These are phyloP conservation scores for Rhagium mordax DNA, from an alignment of 2,888 invertebrate species.

Conservation along the genomic window DNA sequence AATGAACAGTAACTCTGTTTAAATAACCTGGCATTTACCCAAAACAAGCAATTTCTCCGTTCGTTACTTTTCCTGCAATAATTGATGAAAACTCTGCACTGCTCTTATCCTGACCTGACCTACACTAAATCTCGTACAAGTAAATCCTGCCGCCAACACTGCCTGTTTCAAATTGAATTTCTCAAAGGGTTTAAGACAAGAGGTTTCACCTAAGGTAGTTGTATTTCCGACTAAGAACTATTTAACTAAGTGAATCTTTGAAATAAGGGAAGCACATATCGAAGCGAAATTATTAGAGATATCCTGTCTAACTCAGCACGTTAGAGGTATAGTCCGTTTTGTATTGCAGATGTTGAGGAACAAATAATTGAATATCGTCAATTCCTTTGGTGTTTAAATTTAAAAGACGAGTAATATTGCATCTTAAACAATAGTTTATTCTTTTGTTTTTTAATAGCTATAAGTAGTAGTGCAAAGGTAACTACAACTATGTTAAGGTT, in stretches of 20 bases:
- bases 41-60: neutral
- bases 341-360: no score
- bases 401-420: no score
- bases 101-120: constrained; percentile 10
- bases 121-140: neutral
- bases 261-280: neutral
- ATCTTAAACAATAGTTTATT: no score
- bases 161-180: constrained; percentile 10
- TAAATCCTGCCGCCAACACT: neutral
- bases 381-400: no score
- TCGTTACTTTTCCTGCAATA: neutral
- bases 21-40: neutral
- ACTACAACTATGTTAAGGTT: no score
- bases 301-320: neutral
- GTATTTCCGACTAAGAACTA: neutral
- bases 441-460: no score
- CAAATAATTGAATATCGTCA: no score
- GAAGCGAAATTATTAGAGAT: neutral
- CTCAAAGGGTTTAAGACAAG: neutral
- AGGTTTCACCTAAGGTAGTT: neutral
- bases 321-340: neutral
- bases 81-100: constrained; percentile 3
- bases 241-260: neutral
- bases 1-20: neutral
- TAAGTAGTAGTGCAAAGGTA: no score